phyloP scores from a whole-genome alignment of 2,888 invertebrate species.

The Andrena chrysosceles region DNA sequence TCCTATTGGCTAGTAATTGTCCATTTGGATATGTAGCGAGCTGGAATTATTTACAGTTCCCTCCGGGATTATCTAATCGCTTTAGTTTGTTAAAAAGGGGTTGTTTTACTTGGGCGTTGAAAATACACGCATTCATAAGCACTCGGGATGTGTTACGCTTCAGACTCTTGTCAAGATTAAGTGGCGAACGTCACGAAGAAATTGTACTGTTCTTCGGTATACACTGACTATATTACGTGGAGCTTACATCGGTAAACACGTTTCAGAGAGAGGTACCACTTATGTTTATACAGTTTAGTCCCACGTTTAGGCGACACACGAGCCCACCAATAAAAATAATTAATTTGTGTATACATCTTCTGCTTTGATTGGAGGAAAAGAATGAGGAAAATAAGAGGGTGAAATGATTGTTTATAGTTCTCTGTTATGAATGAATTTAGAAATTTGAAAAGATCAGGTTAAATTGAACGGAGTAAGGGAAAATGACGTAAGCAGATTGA shows the following conservation, averaged over 20 bases:
- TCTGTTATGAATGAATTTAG: not conserved
- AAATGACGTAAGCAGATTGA: not conserved
- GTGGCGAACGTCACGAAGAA: constrained; percentile 25
- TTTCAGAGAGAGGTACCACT: constrained; percentile 35
- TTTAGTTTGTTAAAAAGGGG: constrained; percentile 2
- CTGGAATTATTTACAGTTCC: constrained; percentile 45
- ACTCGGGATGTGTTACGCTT: constrained; percentile 11
- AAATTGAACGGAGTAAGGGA: not conserved
- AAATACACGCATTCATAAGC: constrained; percentile 37
- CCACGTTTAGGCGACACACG: constrained; percentile 45
- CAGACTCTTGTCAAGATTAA: not conserved
- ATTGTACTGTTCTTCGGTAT: constrained; percentile 21
- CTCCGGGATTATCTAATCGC: not conserved
- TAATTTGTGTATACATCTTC: too few species aligned
- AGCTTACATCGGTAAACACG: constrained; percentile 49
- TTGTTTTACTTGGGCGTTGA: too few species aligned
- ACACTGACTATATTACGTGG: constrained; percentile 42
- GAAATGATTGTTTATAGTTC: too few species aligned
- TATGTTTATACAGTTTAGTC: constrained; percentile 58
- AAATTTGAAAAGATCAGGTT: not conserved
- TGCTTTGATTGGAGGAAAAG: too few species aligned
- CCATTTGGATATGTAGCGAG: constrained; percentile 50
- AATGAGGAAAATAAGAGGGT: too few species aligned
- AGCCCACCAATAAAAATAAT: constrained; percentile 31
- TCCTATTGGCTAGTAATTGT: constrained; percentile 53